These are phyloP conservation scores for Dermolepida albohirtum DNA, from an alignment of 2,888 invertebrate genomes.

Conservation along the genomic window DNA sequence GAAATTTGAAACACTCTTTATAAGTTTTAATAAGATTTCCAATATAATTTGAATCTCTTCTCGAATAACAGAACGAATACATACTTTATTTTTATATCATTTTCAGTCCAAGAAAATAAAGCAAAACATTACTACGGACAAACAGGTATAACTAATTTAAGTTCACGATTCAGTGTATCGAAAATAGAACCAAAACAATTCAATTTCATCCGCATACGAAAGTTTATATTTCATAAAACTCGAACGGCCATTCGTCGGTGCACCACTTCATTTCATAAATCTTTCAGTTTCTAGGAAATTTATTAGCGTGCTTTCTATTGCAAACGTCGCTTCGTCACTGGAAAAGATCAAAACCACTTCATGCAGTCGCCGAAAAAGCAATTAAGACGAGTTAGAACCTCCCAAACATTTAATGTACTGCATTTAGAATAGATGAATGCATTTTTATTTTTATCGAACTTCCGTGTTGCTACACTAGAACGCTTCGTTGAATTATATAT, in stretches of 20 bases:
- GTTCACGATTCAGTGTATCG: not conserved
- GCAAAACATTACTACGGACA: too few relatives aligned
- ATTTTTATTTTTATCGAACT: not conserved
- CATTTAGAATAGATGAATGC: too few relatives aligned
- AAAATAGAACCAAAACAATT: constrained; percentile 18
- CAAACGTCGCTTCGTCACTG: not conserved
- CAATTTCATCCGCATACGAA: constrained; percentile 2
- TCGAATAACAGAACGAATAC: too few relatives aligned
- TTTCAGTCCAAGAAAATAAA: too few relatives aligned
- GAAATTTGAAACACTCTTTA: too few relatives aligned
- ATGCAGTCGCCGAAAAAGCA: constrained; percentile 2
- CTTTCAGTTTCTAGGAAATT: constrained; percentile 15
- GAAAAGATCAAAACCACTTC: constrained; percentile 6
- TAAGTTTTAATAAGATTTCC: too few relatives aligned
- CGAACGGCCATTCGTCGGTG: not conserved
- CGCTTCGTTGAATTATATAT: too few relatives aligned
- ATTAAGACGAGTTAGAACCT: constrained; percentile 2
- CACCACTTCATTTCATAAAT: constrained; percentile 5
- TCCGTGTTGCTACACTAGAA: not conserved
- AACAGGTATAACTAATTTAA: too few relatives aligned
- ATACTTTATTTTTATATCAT: too few relatives aligned
- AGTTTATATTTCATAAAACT: not conserved
- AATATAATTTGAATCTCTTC: too few relatives aligned
- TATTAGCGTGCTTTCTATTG: not conserved
- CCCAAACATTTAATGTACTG: not conserved